phyloP scores from a whole-genome alignment of 1,140 invertebrate species.

The Procambarus virginalis region DNA sequence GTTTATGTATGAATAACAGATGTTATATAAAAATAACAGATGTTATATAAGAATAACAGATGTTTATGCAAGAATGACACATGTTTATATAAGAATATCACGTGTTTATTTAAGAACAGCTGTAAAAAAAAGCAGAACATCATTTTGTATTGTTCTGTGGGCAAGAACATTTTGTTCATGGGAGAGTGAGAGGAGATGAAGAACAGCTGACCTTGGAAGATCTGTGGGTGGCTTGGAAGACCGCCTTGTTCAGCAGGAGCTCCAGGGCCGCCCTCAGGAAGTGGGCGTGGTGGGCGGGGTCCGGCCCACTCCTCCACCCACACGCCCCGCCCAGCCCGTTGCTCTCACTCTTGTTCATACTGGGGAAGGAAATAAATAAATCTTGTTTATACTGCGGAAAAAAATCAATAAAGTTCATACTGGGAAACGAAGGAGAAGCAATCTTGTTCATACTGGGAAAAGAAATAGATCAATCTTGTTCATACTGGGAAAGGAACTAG shows the following conservation, averaged over 20 bases:
- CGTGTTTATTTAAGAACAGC: too few relatives aligned
- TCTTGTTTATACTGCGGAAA: too few relatives aligned
- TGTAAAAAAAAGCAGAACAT: neutral
- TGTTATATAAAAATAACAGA: too few relatives aligned
- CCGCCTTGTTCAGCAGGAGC: conserved; percentile 11
- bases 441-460: too few relatives aligned
- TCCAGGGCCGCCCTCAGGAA: neutral
- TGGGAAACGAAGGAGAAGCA: neutral
- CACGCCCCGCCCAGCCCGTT: neutral
- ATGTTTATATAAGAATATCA: neutral
- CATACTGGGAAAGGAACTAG: too few relatives aligned
- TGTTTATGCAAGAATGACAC: neutral
- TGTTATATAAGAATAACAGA: too few relatives aligned
- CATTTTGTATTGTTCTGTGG: neutral
- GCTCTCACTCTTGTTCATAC: neutral
- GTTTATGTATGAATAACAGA: too few relatives aligned
- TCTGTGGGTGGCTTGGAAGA: conserved; percentile 10
- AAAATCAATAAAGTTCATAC: neutral
- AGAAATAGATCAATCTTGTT: too few relatives aligned
- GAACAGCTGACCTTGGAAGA: neutral
- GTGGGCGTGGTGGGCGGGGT: neutral
- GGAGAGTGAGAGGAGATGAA: neutral
- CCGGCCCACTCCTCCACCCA: conserved; percentile 20
- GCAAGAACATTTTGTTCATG: neutral
- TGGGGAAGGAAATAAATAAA: too few relatives aligned